These are phyloP conservation scores for Scomberomorus guttatus DNA, from an alignment of 2,797 vertebrate genomes.

Conservation along the genomic window DNA sequence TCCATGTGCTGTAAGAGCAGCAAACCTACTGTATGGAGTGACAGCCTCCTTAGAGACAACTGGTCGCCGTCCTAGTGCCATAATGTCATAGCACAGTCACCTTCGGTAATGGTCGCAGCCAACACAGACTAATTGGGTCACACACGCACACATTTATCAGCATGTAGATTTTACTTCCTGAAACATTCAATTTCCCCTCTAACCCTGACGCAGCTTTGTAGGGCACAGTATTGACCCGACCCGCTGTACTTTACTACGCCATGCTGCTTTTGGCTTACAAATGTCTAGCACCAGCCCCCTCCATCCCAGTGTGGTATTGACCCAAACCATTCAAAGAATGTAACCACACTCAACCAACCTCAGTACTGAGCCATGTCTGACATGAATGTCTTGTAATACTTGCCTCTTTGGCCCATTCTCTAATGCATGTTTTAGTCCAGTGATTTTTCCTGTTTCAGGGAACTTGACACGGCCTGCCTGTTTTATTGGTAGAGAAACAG, in stretches of 20 bases:
- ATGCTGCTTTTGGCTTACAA: conserved; percentile 35
- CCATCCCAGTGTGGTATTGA: conserved; percentile 11
- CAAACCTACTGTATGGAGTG: conserved; percentile 25
- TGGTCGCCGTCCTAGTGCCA: conserved; percentile 30
- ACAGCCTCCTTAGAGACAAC: conserved; percentile 12
- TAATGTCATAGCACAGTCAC: conserved; percentile 49
- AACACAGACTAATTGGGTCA: too few relatives aligned
- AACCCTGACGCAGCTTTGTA: conserved; percentile 63
- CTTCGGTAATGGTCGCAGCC: conserved; percentile 49
- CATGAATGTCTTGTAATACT: conserved; percentile 1
- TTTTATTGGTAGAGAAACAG: too few relatives aligned
- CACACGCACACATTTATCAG: conserved; percentile 24
- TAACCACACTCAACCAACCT: not conserved
- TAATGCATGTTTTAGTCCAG: not conserved
- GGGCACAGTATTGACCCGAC: conserved; percentile 72
- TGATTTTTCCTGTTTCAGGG: not conserved
- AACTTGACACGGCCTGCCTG: not conserved
- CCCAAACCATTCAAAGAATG: conserved; percentile 12
- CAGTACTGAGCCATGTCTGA: not conserved
- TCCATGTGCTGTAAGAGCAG: conserved; percentile 29
- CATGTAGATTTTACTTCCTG: conserved; percentile 43
- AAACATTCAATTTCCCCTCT: conserved; percentile 67
- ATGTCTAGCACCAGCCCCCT: conserved; percentile 26
- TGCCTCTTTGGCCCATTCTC: not conserved
- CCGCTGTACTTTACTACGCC: conserved; percentile 24